Evolutionary conservation across 2,888 invertebrate genomes (phyloP), one percentile per base, ranked within the genome.

Genomic region (Xestoiulus laeticollis): DNA sequence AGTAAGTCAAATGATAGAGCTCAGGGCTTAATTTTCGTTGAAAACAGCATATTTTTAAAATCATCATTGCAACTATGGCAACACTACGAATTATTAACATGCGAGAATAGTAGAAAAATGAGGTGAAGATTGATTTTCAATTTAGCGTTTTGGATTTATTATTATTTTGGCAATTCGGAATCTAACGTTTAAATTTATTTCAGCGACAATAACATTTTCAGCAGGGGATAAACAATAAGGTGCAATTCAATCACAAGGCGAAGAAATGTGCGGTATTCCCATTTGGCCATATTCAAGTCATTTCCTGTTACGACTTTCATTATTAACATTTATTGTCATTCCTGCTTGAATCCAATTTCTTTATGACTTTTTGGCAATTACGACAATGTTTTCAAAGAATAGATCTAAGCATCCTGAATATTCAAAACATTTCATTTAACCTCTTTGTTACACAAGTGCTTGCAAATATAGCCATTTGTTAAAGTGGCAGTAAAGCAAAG

Each of bases 361-460:
- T 59, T 59, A 59, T n/a, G 59, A n/a, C 6, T n/a, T 68, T 68
- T 22, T 68, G 26, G 22, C 59, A 68, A 68, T 68, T 68, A 68
- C 59, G 59, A 22, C 4, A 22, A 68, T 22, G n/a, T 68, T 68
- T 12, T 68, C 59, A 22, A 19, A 8, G 22, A 68, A 26, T 22
- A 12, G 59, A 26, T 1, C n/a, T 5, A 12, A 22, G 59, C 59
- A 68, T 68, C 22, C 59, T 8, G 6, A 68, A 68, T 10, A 68
- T 68, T 68, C 59, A 12, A 68, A 68, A 68, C 22, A 68, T 68
- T 68, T 68, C 59, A 68, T 68, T 68, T 22, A 68, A 59, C 59
- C 59, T 10, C 59, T 68, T 68, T 68, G 22, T 22, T 48, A 16
- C 22, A 22, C 22, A 68, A 22, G 19, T 22, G 19, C 59, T n/a